phyloP scores from a whole-genome alignment of 2,113 vertebrate genomes.

The Prietella phreatophila region DNA sequence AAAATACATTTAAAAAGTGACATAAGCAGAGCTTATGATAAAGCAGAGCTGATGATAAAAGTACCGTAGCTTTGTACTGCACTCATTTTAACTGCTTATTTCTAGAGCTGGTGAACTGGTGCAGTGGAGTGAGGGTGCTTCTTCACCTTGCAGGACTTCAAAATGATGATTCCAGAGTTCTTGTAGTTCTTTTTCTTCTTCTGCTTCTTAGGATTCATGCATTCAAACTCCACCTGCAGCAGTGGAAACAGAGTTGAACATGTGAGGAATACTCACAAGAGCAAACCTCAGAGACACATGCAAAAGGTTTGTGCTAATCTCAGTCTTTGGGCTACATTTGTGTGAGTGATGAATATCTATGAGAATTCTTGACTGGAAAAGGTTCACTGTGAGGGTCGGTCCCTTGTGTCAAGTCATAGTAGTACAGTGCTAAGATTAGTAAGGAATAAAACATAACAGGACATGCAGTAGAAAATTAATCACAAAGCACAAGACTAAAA shows the following conservation, averaged over 20 bases:
- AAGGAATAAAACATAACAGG: not conserved
- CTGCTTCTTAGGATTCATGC: slow-evolving; percentile 97
- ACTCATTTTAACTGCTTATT: slow-evolving; percentile 21
- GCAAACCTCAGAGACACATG: not conserved
- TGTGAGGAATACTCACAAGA: not conserved
- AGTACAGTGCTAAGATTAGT: slow-evolving; percentile 5
- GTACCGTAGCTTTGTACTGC: slow-evolving; percentile 27
- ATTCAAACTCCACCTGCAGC: slow-evolving; percentile 91
- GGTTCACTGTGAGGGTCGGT: not conserved
- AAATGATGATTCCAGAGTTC: slow-evolving; percentile 90
- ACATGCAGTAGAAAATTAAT: not conserved
- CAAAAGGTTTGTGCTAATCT: not conserved
- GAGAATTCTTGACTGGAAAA: not conserved
- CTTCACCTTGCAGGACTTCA: slow-evolving; percentile 91
- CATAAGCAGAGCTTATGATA: slow-evolving; percentile 33
- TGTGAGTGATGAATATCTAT: not conserved
- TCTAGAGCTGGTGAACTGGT: slow-evolving; percentile 16
- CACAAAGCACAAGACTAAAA: not conserved
- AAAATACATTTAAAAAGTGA: slow-evolving; percentile 28
- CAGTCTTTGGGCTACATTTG: not conserved
- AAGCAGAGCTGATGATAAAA: slow-evolving; percentile 30
- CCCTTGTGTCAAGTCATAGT: not conserved
- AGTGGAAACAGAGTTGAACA: not conserved
- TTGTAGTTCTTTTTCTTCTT: slow-evolving; percentile 98
- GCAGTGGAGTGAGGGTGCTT: slow-evolving; percentile 46